phyloP scores from a whole-genome alignment of 2,888 invertebrate species.

The Troides oblongomaculatus region DNA sequence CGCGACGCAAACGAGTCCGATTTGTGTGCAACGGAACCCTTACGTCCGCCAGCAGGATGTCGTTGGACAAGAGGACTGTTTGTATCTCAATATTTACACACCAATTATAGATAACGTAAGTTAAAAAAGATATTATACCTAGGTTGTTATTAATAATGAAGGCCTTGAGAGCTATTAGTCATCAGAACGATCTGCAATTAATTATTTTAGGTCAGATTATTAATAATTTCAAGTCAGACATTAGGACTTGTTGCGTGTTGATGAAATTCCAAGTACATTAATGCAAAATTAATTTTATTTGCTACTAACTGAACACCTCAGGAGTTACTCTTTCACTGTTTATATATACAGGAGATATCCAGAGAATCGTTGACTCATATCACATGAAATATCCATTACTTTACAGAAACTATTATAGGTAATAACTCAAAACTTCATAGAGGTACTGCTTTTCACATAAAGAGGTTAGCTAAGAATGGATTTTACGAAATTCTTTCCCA shows the following conservation, averaged over 20 bases:
- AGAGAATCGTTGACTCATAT: no score
- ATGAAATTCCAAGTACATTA: not conserved
- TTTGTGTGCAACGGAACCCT: slow-evolving; percentile 89
- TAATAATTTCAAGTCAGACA: not conserved
- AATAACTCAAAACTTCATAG: no score
- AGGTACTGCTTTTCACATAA: no score
- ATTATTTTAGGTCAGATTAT: not conserved
- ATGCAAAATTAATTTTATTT: not conserved
- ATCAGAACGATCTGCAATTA: not conserved
- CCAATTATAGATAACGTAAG: slow-evolving; percentile 63
- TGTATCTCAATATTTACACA: slow-evolving; percentile 86
- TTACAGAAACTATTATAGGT: no score
- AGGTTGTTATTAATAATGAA: not conserved
- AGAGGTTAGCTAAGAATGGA: no score
- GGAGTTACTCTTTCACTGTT: no score
- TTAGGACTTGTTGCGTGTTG: not conserved
- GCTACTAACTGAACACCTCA: not conserved
- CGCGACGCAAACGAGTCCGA: slow-evolving; percentile 82
- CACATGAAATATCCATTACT: no score
- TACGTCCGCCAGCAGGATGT: slow-evolving; percentile 82
- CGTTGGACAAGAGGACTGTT: slow-evolving; percentile 89
- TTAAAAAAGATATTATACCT: slow-evolving; percentile 15
- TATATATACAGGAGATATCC: no score
- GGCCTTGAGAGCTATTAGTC: not conserved
- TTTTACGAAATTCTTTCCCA: no score